A percentile compares a stretch with the other conserved stretches of the same genome.
These are phyloP conservation scores for Epinephelus coioides DNA, from an alignment of 2,797 vertebrate genomes.

Conservation along the genomic window DNA sequence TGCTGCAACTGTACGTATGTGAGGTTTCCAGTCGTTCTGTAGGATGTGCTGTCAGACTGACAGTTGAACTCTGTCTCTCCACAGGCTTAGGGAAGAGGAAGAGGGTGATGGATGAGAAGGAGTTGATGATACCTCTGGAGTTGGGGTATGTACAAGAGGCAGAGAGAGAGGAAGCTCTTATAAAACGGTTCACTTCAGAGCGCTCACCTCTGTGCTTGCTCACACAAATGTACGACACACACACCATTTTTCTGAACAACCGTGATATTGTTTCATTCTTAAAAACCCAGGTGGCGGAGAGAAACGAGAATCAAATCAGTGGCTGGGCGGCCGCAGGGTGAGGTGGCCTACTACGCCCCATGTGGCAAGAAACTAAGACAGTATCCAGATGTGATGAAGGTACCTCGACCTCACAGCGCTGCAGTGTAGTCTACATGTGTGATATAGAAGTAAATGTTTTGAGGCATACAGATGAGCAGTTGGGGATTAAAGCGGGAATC, in stretches of 20 bases:
- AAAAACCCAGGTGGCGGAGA: conserved; percentile 93
- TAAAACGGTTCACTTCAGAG: conserved; percentile 18
- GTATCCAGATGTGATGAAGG: conserved; percentile 97
- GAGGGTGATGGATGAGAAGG: conserved; percentile 93
- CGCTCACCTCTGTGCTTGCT: background rate
- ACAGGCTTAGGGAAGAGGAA: conserved; percentile 94
- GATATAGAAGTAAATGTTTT: conserved; percentile 65
- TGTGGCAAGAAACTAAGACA: conserved; percentile 98
- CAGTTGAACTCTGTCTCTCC: conserved; percentile 58
- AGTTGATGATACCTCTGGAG: conserved; percentile 94
- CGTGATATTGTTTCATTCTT: conserved; percentile 5
- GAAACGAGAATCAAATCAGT: conserved; percentile 95
- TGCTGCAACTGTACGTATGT: conserved; percentile 27
- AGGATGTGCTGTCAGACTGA: conserved; percentile 39
- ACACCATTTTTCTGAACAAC: conserved; percentile 18
- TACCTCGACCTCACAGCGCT: conserved; percentile 47
- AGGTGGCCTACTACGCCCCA: conserved; percentile 95
- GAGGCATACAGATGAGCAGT: conserved; percentile 65
- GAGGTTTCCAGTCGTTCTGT: conserved; percentile 11
- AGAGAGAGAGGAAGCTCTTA: conserved; percentile 21
- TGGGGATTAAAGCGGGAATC: conserved; percentile 26
- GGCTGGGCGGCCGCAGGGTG: conserved; percentile 93
- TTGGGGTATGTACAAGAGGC: conserved; percentile 90
- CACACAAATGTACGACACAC: conserved; percentile 7
- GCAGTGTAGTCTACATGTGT: conserved; percentile 35